These are phyloP conservation scores for Aethina tumida DNA, from an alignment of 1,140 invertebrate species.

Conservation along the genomic window DNA sequence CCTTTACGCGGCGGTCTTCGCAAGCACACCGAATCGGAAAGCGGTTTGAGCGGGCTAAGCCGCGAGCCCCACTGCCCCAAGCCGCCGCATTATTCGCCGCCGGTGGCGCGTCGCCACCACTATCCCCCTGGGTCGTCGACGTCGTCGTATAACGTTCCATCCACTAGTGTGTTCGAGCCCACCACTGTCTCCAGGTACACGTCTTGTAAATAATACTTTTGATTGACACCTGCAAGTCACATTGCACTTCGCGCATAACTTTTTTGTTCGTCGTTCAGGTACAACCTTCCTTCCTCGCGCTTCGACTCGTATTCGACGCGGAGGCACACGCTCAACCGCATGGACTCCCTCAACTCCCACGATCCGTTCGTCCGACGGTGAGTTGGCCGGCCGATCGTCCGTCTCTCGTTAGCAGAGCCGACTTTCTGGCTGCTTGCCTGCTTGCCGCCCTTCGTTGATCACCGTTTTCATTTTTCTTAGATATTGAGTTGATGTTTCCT, in stretches of 20 bases:
- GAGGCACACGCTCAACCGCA: conserved; percentile 21
- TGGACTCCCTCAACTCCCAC: conserved; percentile 28
- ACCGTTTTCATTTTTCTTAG: too few species aligned
- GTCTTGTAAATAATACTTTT: conserved; percentile 3
- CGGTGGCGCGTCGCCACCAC: conserved; percentile 18
- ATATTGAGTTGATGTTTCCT: too few species aligned
- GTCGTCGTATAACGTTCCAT: conserved; percentile 28
- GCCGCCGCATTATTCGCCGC: conserved; percentile 26
- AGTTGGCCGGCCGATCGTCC: background rate
- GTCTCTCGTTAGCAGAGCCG: too few species aligned
- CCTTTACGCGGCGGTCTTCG: conserved; percentile 38
- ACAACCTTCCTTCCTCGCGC: conserved; percentile 21
- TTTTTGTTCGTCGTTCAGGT: conserved; percentile 14
- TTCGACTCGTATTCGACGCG: conserved; percentile 25
- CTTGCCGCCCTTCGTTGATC: too few species aligned
- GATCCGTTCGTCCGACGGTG: too few species aligned
- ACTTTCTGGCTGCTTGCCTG: too few species aligned
- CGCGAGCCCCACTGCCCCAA: background rate
- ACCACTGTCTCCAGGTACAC: conserved; percentile 6
- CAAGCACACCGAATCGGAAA: conserved; percentile 30
- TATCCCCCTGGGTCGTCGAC: background rate
- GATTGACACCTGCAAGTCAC: too few species aligned
- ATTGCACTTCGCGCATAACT: too few species aligned
- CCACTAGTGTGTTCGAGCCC: conserved; percentile 29
- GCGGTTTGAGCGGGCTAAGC: conserved; percentile 12